Evolutionary conservation across 2,888 invertebrate species (phyloP), one percentile per base, ranked within the genome.

Genomic region (Cephus spinipes): DNA sequence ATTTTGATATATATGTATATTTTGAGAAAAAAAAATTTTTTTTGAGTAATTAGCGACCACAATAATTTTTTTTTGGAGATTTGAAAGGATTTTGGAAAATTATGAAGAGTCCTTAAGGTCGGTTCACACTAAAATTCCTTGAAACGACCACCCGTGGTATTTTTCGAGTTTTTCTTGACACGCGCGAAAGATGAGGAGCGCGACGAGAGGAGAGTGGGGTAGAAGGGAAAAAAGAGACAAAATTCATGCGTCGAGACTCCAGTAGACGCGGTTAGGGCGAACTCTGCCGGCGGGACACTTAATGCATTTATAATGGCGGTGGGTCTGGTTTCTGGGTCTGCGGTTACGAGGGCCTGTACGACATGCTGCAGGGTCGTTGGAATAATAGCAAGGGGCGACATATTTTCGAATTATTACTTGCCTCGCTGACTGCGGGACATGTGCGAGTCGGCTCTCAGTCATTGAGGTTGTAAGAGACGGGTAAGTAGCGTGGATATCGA

Each of bases 301-400:
- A 90, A 90, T 90, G 91, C 87, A 89, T 90, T 90, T 90, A 87
- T 90, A 89, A 90, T 90, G 87, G 88, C 84, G 81, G 83, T 82
- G 82, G 85, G 86, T 86, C 87, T 85, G 87, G 83, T 85, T 83
- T 83, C 84, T 81, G 86, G 85, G 83, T 86, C 84, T 86, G 88
- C 84, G 88, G 88, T 87, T 85, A 81, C 83, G 76, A 81, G 32
- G 32, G 84, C 80, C 81, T 80, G 81, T 86, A 86, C 85, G 87
- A 84, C 85, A 84, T 84, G 55, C 30, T 68, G 30, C 33, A 31
- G n/a, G 71, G 68, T 55, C 35, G 36, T 73, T 35, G 74, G 68
- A 76, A 79, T 74, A 83, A 81, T 81, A 79, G 80, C 81, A 82
- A 85, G 80, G 87, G 87, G 86, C 83, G 87, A 90, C 89, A 87